phyloP scores from a whole-genome alignment of 2,888 invertebrate species.

The Drosophila ezoana region DNA sequence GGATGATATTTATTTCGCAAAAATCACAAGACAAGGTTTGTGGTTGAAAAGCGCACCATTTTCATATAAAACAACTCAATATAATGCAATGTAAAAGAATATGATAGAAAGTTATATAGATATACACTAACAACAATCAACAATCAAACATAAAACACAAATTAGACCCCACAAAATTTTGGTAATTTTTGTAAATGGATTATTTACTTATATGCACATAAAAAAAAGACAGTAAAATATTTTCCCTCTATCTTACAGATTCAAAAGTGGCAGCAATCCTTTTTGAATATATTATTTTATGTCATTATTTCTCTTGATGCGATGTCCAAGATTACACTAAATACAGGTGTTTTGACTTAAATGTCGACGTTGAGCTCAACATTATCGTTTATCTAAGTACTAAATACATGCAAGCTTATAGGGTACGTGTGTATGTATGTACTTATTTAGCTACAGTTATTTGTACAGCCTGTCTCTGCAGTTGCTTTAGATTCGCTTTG shows the following conservation, averaged over 20 bases:
- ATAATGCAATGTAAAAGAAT: no score
- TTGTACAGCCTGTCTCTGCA: conserved; percentile 69
- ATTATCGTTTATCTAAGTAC: conserved; percentile 31
- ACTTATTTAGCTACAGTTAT: conserved; percentile 50
- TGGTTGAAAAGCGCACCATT: conserved; percentile 5
- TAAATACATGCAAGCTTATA: not conserved
- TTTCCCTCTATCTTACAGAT: no score
- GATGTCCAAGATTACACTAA: conserved; percentile 1
- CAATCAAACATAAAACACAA: no score
- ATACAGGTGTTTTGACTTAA: conserved; percentile 53
- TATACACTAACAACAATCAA: no score
- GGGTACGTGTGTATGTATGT: not conserved
- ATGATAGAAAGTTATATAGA: no score
- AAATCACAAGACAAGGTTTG: conserved; percentile 8
- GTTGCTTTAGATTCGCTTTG: conserved; percentile 50
- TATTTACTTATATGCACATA: no score
- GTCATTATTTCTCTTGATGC: not conserved
- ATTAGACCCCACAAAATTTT: no score
- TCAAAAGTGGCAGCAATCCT: no score
- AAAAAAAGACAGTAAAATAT: no score
- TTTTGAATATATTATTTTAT: no score
- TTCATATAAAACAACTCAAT: conserved; percentile 3
- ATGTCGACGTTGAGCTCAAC: conserved; percentile 25
- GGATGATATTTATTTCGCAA: conserved; percentile 23
- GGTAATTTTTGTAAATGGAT: no score